These are phyloP conservation scores for Alca torda DNA, from an alignment of 2,797 vertebrate genomes.

Conservation along the genomic window DNA sequence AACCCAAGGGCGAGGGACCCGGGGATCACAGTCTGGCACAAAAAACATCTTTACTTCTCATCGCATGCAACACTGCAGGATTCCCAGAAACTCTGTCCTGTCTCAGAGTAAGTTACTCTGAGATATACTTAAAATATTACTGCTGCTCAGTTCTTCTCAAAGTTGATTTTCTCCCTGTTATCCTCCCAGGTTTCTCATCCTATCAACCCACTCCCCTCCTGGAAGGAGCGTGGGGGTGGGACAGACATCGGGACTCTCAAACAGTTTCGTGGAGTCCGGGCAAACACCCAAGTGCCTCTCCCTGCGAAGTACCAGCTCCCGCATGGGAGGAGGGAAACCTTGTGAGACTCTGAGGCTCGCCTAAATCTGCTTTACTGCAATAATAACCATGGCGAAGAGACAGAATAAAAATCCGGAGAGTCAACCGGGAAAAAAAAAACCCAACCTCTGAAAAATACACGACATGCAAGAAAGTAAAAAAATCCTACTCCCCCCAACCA, in stretches of 20 bases:
- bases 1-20: rapidly evolving
- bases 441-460: neutral
- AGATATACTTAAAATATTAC: neutral
- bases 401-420: conserved; percentile 2
- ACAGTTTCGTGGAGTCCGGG: neutral
- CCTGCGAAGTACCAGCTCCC: neutral
- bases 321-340: neutral
- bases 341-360: neutral
- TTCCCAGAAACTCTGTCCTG: neutral
- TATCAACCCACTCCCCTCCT: neutral
- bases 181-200: neutral
- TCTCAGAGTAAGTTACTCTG: neutral
- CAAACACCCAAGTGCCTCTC: neutral
- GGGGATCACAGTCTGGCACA: neutral
- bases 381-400: neutral
- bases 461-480: neutral
- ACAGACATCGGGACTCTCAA: neutral
- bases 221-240: neutral
- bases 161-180: neutral
- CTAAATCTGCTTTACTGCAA: conserved; percentile 17
- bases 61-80: neutral
- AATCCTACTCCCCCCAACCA: neutral
- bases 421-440: neutral
- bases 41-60: neutral
- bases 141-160: neutral